A percentile compares a stretch with the other conserved stretches of the same genome.
phyloP scores from a whole-genome alignment of 2,113 vertebrate species.

The Melanotaenia duboulayi region DNA sequence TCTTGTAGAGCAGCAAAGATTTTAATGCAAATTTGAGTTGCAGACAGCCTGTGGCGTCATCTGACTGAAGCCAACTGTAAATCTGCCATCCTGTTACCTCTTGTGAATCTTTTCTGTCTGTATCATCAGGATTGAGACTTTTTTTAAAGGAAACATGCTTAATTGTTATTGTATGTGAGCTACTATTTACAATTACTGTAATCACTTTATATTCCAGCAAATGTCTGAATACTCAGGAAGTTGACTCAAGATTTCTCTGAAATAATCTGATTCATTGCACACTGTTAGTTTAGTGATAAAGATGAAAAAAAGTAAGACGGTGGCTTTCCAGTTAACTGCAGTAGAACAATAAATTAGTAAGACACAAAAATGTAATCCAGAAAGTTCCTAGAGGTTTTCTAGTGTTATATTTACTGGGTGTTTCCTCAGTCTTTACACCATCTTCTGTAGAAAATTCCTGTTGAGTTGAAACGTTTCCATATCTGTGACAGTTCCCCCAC shows the following conservation, averaged over 20 bases:
- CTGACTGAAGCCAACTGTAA: no score
- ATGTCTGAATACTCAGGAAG: background rate
- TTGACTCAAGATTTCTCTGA: background rate
- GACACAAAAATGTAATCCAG: background rate
- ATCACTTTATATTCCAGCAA: no score
- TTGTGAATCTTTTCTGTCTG: no score
- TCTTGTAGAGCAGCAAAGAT: no score
- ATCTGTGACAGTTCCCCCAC: background rate
- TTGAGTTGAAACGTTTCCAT: constrained; percentile 14
- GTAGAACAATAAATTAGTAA: background rate
- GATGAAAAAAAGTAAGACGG: background rate
- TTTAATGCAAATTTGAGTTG: no score
- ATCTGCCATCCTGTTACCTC: no score
- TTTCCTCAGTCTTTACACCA: background rate
- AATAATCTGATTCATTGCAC: background rate
- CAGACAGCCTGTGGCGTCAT: no score
- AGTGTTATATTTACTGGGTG: background rate
- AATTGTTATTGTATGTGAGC: no score
- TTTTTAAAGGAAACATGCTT: no score
- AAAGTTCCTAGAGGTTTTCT: background rate
- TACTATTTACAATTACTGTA: no score
- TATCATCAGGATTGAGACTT: no score
- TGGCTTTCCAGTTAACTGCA: background rate
- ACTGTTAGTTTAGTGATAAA: background rate
- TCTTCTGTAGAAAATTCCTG: background rate